Conservation (phyloP, 2,888 invertebrate species). For the Antheraea yamamai region DNA sequence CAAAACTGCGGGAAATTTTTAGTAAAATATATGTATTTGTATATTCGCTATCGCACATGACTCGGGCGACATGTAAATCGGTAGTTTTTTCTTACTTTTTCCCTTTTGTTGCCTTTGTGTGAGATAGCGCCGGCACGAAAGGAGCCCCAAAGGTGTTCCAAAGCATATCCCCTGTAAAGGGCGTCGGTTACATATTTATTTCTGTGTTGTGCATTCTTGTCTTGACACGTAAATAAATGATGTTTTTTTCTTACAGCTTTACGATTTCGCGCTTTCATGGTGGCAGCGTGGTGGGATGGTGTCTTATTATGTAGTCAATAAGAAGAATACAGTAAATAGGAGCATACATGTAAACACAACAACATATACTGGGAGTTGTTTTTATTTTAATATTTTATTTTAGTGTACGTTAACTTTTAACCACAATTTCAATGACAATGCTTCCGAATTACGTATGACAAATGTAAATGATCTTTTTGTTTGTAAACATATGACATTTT, state of each 20-base stretch:
- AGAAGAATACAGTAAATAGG: background rate
- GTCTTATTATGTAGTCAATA: background rate
- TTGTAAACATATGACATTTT: no score
- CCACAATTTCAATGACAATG: no score
- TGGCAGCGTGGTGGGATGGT: constrained; percentile 42
- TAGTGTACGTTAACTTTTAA: background rate
- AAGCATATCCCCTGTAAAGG: constrained; percentile 71
- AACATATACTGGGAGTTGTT: background rate
- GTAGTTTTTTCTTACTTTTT: constrained; percentile 67
- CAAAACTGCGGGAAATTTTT: no score
- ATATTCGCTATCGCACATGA: constrained; percentile 27
- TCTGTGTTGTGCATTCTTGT: constrained; percentile 77
- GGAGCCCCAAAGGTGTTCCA: constrained; percentile 71
- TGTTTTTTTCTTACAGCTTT: constrained; percentile 57
- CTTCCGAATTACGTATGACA: no score
- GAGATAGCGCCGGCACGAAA: constrained; percentile 78
- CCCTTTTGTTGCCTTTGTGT: constrained; percentile 76
- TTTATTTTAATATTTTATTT: background rate
- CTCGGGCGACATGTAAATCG: constrained; percentile 42
- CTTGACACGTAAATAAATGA: constrained; percentile 78
- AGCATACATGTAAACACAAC: background rate
- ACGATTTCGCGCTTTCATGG: constrained; percentile 76
- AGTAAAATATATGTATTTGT: background rate
- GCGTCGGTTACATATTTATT: constrained; percentile 79
- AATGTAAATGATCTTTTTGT: no score